phyloP scores from a whole-genome alignment of 2,113 vertebrate genomes.

The Clarias batrachus region DNA sequence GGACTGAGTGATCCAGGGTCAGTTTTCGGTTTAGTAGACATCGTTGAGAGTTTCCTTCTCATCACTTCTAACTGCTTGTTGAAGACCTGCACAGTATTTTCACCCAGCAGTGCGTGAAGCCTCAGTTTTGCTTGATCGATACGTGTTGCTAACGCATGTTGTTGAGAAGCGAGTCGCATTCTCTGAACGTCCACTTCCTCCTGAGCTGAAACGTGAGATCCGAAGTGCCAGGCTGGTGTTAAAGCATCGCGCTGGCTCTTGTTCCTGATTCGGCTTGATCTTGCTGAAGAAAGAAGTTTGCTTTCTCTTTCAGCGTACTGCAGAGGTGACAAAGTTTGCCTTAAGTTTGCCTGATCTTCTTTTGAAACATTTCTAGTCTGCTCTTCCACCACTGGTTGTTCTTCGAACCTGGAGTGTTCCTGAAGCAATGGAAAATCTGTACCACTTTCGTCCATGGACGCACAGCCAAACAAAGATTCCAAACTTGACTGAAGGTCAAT shows the following conservation, averaged over 20 bases:
- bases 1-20: background rate
- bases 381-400: background rate
- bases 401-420: conserved; percentile 43
- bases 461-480: conserved; percentile 68
- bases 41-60: conserved; percentile 65
- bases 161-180: conserved; percentile 74
- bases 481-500: conserved; percentile 72
- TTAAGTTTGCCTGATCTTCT: conserved; percentile 55
- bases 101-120: conserved; percentile 81
- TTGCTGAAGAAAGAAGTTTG: conserved; percentile 58
- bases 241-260: conserved; percentile 57
- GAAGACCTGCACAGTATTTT: conserved; percentile 78
- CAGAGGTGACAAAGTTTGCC: conserved; percentile 4
- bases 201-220: conserved; percentile 52
- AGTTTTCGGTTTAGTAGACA: conserved; percentile 34
- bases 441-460: conserved; percentile 63
- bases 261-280: conserved; percentile 53
- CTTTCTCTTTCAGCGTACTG: conserved; percentile 48
- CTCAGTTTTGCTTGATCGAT: conserved; percentile 77
- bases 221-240: conserved; percentile 56
- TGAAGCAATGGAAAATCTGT: conserved; percentile 64
- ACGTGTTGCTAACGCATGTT: conserved; percentile 73
- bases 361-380: conserved; percentile 45
- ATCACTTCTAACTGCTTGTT: conserved; percentile 81
- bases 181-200: conserved; percentile 70